phyloP scores from a whole-genome alignment of 2,113 vertebrate genomes.

The Odocoileus hemionus region DNA sequence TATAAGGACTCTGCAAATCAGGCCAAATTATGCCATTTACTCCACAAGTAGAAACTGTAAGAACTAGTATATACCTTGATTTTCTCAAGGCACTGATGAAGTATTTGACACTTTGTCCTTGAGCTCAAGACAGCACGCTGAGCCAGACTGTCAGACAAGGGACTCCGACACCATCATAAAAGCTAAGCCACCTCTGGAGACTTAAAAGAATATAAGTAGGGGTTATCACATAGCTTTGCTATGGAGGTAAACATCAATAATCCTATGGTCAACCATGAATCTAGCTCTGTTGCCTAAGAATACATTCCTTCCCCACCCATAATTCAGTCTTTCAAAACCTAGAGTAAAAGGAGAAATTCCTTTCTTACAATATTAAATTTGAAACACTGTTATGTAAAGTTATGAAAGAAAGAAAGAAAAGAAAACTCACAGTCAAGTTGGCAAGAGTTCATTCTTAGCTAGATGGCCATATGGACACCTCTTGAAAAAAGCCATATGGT shows the following conservation, averaged over 20 bases:
- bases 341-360: neutral
- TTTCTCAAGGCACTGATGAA: neutral
- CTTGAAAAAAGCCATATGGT: conserved; percentile 65
- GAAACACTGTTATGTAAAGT: neutral
- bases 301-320: neutral
- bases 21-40: neutral
- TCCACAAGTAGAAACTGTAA: neutral
- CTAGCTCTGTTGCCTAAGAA: neutral
- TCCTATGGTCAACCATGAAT: neutral
- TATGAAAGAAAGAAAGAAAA: neutral
- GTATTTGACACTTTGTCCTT: neutral
- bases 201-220: neutral
- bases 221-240: neutral
- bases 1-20: neutral
- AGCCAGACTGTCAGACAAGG: neutral
- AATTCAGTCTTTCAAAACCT: neutral
- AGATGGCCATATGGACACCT: conserved; percentile 38
- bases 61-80: neutral
- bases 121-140: neutral
- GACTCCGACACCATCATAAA: neutral
- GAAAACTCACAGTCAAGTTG: neutral
- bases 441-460: conserved; percentile 9
- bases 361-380: neutral
- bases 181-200: neutral
- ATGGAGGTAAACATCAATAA: neutral